Evolutionary conservation across 2,888 invertebrate genomes (phyloP).

Genomic region (Orthosia incerta): DNA sequence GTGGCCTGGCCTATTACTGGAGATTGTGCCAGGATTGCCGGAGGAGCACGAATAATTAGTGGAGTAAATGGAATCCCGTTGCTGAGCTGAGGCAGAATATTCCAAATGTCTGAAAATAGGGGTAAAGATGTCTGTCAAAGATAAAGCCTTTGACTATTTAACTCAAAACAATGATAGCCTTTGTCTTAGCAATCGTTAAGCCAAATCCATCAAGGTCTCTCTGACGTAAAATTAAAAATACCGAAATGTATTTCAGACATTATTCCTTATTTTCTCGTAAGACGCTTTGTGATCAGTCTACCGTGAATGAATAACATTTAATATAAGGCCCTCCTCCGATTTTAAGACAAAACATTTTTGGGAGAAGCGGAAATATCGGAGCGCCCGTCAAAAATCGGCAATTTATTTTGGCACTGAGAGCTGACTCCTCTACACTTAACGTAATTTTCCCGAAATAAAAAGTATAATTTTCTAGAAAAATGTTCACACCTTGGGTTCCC

Average conservation of each 20-base stretch:
- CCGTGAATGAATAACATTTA: slow-evolving; percentile 44
- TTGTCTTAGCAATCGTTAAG: neutral
- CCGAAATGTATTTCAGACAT: slow-evolving; percentile 10
- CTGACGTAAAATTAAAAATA: slow-evolving; percentile 15
- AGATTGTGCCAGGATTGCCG: slow-evolving; percentile 13
- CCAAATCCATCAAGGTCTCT: neutral
- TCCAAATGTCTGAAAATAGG: neutral
- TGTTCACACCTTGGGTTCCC: slow-evolving; percentile 62
- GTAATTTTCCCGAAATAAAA: slow-evolving; percentile 52
- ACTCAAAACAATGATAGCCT: neutral
- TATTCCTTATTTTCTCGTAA: slow-evolving; percentile 29
- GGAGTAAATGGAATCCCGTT: neutral
- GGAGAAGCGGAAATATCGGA: slow-evolving; percentile 31
- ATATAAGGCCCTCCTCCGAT: slow-evolving; percentile 24
- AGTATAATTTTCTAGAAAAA: slow-evolving; percentile 61
- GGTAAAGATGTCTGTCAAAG: neutral
- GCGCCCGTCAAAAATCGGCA: slow-evolving; percentile 38
- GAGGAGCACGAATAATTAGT: slow-evolving; percentile 32
- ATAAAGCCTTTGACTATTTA: neutral
- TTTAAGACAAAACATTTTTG: slow-evolving; percentile 40
- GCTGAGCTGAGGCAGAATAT: neutral
- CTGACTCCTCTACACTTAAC: slow-evolving; percentile 32
- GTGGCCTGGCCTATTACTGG: slow-evolving; percentile 41
- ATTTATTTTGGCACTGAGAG: slow-evolving; percentile 39
- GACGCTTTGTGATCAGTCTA: slow-evolving; percentile 31